Evolutionary conservation across 2,113 vertebrate species (phyloP).

Genomic region (Esox niger): DNA sequence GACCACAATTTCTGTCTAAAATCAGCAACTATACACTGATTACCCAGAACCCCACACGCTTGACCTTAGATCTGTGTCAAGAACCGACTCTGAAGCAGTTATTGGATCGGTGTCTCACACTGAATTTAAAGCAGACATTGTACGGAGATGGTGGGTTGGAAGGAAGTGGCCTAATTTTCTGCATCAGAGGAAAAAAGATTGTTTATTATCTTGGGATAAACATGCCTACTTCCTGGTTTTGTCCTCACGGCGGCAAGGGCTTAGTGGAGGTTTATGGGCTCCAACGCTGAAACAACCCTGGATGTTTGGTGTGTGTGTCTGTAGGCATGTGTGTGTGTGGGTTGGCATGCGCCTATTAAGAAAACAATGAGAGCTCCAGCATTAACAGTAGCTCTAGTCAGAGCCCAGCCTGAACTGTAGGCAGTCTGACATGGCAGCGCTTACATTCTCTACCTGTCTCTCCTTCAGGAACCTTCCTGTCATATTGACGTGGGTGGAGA

Average conservation of each 20-base stretch:
- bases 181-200: conserved; percentile 59
- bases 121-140: conserved; percentile 2
- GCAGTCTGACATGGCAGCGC: not conserved
- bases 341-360: not conserved
- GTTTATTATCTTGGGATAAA: conserved; percentile 66
- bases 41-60: too few species aligned
- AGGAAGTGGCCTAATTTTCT: conserved; percentile 59
- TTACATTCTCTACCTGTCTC: not conserved
- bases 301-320: conserved; percentile 3
- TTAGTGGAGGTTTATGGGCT: conserved; percentile 24
- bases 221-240: conserved; percentile 71
- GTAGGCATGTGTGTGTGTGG: conserved; percentile 14
- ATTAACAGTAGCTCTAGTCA: conserved; percentile 1
- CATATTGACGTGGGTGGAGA: conserved; percentile 93
- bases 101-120: not conserved
- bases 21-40: too few species aligned
- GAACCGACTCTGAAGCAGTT: not conserved
- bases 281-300: conserved; percentile 32
- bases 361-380: conserved; percentile 23
- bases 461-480: conserved; percentile 85
- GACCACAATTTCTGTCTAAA: too few species aligned
- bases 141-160: conserved; percentile 41
- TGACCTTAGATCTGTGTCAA: not conserved
- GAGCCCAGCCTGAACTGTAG: not conserved
- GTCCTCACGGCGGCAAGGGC: conserved; percentile 48